Evolutionary conservation across 1,140 invertebrate genomes (phyloP), one percentile per base, ranked within the genome.

Genomic region (Ostrea denselamellosa): DNA sequence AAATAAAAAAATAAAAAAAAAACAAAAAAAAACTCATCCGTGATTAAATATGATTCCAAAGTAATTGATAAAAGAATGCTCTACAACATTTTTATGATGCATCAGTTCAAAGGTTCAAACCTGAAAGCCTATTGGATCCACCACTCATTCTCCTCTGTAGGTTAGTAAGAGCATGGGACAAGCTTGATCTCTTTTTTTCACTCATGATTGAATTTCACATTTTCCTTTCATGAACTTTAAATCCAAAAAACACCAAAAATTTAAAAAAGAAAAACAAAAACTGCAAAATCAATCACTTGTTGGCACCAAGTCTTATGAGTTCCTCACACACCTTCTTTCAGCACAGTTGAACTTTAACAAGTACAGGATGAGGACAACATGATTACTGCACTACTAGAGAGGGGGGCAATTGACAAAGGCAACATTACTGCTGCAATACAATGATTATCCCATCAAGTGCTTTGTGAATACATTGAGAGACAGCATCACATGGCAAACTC

Each of bases 131-230:
- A 34, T 77, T 77, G 28, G 68, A 77, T 86, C 85, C 85, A 28
- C 85, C 85, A 86, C 85, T 86, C 85, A 86, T 77, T 53, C 85
- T 81, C 8, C 85, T 65, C 68, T 77, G 68, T 28, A 86, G 77
- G 10, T 68, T 86, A 81, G n/a, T 81, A 22, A 83, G n/a, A 53
- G 44, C 82, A 51, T 53, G 53, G 22, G 51, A n/a, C 44, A 51
- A 53, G 12, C 82, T 83, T 7, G 82, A 83, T 83, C 82, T 52
- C 82, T 83, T 83, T 34, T 77, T 77, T 25, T 77, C 68, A 77
- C 68, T 77, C 68, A 77, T 77, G 58, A 62, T 17, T 62, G 7
- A 44, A 19, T n/a, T 44, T 44, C 34, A 44, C 34, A 62, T 62
- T 62, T 58, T 58, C 10, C 56, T 17, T 14, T 58, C 56, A 58